Percentiles rank a stretch among this genome's conserved stretches.
These are phyloP conservation scores for Luidia sarsii DNA, from an alignment of 53 echinoderm and acorn worm species.

Conservation along the genomic window DNA sequence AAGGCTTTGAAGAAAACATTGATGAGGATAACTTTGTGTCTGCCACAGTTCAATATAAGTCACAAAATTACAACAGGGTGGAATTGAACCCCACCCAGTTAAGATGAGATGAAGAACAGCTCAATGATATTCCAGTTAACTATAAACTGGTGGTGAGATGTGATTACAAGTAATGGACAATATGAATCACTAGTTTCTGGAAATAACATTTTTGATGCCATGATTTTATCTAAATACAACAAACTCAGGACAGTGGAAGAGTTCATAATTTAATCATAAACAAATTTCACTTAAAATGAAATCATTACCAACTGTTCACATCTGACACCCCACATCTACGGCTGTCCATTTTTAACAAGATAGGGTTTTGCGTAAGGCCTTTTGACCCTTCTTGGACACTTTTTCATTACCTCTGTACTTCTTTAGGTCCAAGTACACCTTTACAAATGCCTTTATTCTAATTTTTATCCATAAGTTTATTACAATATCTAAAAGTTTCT, in stretches of 20 bases:
- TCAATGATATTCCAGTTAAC: no score
- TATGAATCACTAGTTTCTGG: background rate
- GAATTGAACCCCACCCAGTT: no score
- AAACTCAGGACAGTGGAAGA: background rate
- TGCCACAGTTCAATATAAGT: no score
- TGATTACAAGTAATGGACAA: no score
- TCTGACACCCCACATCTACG: no score
- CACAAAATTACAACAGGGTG: no score
- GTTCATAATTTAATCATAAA: background rate
- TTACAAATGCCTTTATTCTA: constrained; percentile 18
- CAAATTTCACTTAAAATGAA: background rate
- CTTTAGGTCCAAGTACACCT: constrained; percentile 31
- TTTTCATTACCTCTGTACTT: background rate
- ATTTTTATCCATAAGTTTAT: constrained; percentile 17
- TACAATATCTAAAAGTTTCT: background rate
- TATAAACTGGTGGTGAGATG: no score
- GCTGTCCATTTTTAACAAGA: background rate
- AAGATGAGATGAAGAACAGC: no score
- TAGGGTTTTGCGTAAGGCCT: constrained; percentile 11
- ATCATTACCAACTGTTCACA: no score
- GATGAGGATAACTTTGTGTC: background rate
- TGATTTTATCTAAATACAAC: background rate
- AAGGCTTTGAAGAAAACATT: background rate
- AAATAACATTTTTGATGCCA: background rate
- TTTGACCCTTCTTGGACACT: constrained; percentile 13